Base-by-base conservation (phyloP, 1,140 invertebrate species). In the Pachyrhynchus sulphureomaculatus region DNA sequence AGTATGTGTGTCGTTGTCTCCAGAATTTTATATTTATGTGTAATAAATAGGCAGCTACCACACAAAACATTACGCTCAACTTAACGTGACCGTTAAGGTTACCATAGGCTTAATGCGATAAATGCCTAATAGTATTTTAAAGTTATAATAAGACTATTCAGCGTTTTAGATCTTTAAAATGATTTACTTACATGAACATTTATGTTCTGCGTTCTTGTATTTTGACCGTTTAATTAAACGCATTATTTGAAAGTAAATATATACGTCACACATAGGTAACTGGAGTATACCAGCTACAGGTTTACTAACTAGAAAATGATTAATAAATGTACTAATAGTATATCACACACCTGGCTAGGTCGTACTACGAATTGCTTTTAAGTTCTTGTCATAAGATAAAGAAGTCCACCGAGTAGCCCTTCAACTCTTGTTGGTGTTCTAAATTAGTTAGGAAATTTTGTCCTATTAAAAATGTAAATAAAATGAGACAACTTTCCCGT, bases 1-100 rank as follows among this genome's bases (percentile, higher is more conserved):
- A 48, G 65, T 73, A 68, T 72, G 71, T 67, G 73, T 75, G 73
- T 75, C 73, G 73, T 75, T 75, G 73, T 75, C 70, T 74, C 72
- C 64, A 70, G 62, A 65, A 70, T 53, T 45, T 23, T 21, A 45
- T 45, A 21, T 33, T 32, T 13, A 29, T 29, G 45, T 49, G 24
- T 21, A 21, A 23, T 49, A 33, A 24, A 23, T 18, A 26, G 44
- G 12, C n/a, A 13, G 44, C 17, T 47, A 15, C 36, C 18, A 8
- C 24, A 26, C 24, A 8, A 26, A 26, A 26, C 24, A n/a, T n/a
- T n/a, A n/a, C 24, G 24, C 24, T 26, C 24, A 26, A 26, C 3
- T 26, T 26, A 26, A 4, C 24, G n/a, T 26, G 8, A 26, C 24
- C 24, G 8, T 26, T 4, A 26, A 8, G 24, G 24, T 26, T 26